Evolutionary conservation across 2,888 invertebrate species (phyloP), one percentile per base, ranked within the genome.

Genomic region (Chloromyia formosa): DNA sequence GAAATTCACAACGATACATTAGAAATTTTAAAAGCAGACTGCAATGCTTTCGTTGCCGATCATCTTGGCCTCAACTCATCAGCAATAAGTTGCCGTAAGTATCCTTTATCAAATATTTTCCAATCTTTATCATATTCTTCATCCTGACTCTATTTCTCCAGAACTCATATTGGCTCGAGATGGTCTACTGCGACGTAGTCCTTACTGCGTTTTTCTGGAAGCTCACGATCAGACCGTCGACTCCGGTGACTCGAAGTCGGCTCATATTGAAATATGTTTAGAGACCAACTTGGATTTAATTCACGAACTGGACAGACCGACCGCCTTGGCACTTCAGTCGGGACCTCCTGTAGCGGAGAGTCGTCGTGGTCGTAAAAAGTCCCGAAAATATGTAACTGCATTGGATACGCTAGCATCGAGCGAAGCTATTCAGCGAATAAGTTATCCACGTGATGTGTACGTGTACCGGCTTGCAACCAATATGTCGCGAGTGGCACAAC

Each of bases 221-320:
- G 87, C 89, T 4, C 87, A 83, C 22, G 90, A 90, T 79, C 85
- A 85, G 76, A 85, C 88, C 14, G 82, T 88, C 18, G 80, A 85
- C 74, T 76, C 69, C 1, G 78, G 76, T 49, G 78, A 78, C 4
- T 49, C 74, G 4, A 79, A 79, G 53, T 78, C 80, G 5, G 81
- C 80, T 78, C 80, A 80, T 78, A 16, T 42, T 42, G 23, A 53
- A 49, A 79, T 85, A 78, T 85, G 89, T 83, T 81, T 87, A 80
- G 82, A 80, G 45, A 80, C 83, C 16, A 81, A 85, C 79, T 78
- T 81, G 4, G 78, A 75, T 4, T 80, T 82, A 76, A 81, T 85
- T 23, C 85, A 84, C 18, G 82, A 80, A 27, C 78, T 80, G 0
- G 83, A 84, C 76, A 80, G 80, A 1, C 84, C 84, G 1, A 81